These are phyloP conservation scores for Periophthalmodon schlosseri DNA, from an alignment of 2,113 vertebrate genomes.

Conservation along the genomic window DNA sequence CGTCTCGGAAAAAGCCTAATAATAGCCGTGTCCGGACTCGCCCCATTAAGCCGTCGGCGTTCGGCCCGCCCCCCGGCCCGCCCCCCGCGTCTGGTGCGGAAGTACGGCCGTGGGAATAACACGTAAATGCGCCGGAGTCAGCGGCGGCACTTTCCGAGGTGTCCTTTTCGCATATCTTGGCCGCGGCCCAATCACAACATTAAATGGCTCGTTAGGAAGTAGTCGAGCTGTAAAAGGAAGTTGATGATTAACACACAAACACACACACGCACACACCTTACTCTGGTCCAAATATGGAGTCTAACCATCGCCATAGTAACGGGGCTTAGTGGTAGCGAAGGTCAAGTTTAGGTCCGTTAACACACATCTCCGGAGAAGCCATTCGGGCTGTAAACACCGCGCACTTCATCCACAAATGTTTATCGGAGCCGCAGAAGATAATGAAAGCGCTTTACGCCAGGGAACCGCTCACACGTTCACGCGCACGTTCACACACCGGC, in stretches of 20 bases:
- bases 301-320: constrained; percentile 40
- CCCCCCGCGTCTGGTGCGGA: constrained; percentile 3
- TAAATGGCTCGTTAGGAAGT: constrained; percentile 62
- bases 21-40: constrained; percentile 25
- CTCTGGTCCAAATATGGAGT: background rate
- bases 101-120: constrained; percentile 4
- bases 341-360: constrained; percentile 18
- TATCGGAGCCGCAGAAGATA: background rate
- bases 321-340: constrained; percentile 28
- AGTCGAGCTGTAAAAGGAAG: constrained; percentile 51
- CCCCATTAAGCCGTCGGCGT: constrained; percentile 27
- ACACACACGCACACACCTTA: too few relatives aligned
- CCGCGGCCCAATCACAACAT: constrained; percentile 29
- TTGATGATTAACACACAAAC: constrained; percentile 53
- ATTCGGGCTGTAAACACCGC: background rate
- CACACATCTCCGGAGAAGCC: background rate
- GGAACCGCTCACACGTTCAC: too few relatives aligned
- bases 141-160: constrained; percentile 26
- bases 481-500: too few relatives aligned
- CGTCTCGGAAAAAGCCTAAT: constrained; percentile 44
- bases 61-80: constrained; percentile 14
- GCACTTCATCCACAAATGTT: background rate
- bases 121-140: constrained; percentile 15
- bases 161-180: constrained; percentile 24
- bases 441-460: too few relatives aligned